Evolutionary conservation across 2,888 invertebrate species (phyloP), one percentile per base, ranked within the genome.

Genomic region (Apamea crenata): DNA sequence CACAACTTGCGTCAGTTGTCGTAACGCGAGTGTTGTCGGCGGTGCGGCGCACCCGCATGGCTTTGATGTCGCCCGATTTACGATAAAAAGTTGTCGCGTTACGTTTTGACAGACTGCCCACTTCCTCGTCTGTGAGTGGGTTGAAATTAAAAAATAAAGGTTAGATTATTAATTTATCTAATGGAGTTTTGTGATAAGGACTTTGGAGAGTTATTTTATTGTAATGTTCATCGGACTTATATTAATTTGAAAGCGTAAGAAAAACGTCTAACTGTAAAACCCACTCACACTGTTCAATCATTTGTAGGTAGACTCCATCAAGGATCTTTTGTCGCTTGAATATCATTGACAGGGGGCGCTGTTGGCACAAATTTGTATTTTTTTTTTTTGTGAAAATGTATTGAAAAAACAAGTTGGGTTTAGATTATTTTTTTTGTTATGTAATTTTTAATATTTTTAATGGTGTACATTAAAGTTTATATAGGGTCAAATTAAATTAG

Each of bases 11-110:
- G 81, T 84, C 89, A 81, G 44, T 75, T 73, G 73, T 77, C 77
- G 74, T 81, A 78, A 80, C 78, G 61, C n/a, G 63, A 77, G 72
- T 71, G 68, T 61, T 72, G 78, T 77, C 87, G 85, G 68, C 68
- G 69, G n/a, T 73, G 50, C 73, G 66, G 69, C 79, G 82, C 87
- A 79, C 71, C 78, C 85, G 75, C 82, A 77, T 21, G 78, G 82
- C 94, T 94, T 94, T 93, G 93, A 94, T 90, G 92, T 93, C 84
- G 80, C 74, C 90, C 90, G 90, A 92, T 92, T 92, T 91, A 93
- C 89, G 92, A 93, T 90, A 91, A 84, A 83, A 84, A 82, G 73
- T 84, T 75, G 79, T 81, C 78, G 77, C 73, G 86, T 89, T 89
- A 87, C 89, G 84, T 90, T 89, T 89, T 91, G 89, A 91, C 88